Evolutionary conservation across 2,888 invertebrate genomes (phyloP).

Genomic region (Xestia c-nigrum): DNA sequence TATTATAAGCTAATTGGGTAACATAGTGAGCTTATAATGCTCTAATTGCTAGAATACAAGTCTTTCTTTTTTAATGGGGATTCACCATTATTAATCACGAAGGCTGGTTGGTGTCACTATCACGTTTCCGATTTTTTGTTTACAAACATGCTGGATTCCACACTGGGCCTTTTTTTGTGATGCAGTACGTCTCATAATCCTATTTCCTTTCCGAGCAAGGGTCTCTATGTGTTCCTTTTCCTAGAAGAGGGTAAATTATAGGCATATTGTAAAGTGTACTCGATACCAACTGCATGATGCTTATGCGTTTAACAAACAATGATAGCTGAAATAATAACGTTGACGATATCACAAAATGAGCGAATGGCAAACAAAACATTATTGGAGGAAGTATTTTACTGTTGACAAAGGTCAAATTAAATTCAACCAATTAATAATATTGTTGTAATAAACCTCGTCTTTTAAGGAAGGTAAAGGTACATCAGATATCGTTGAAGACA

Average conservation of each 20-base stretch:
- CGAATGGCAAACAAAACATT: neutral
- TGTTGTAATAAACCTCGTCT: constrained; percentile 9
- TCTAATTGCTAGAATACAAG: neutral
- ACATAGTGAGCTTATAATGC: neutral
- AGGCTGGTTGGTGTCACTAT: neutral
- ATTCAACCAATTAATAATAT: neutral
- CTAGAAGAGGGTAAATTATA: too few relatives aligned
- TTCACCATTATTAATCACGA: too few relatives aligned
- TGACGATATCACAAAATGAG: neutral
- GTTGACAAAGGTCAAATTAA: constrained; percentile 2
- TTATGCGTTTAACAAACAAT: neutral
- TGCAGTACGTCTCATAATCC: too few relatives aligned
- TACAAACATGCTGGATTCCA: too few relatives aligned
- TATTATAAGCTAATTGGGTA: neutral
- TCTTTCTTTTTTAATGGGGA: too few relatives aligned
- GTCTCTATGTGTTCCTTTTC: neutral
- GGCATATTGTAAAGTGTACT: neutral
- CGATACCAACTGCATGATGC: neutral
- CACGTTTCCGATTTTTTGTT: neutral
- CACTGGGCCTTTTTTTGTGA: neutral
- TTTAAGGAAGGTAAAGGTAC: neutral
- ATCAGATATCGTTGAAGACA: neutral
- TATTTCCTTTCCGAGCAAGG: too few relatives aligned
- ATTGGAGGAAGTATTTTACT: neutral
- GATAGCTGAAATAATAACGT: neutral